Evolutionary conservation across 2,797 vertebrate species (phyloP), one percentile per base, ranked within the genome.

Genomic region (Oreochromis mossambicus): DNA sequence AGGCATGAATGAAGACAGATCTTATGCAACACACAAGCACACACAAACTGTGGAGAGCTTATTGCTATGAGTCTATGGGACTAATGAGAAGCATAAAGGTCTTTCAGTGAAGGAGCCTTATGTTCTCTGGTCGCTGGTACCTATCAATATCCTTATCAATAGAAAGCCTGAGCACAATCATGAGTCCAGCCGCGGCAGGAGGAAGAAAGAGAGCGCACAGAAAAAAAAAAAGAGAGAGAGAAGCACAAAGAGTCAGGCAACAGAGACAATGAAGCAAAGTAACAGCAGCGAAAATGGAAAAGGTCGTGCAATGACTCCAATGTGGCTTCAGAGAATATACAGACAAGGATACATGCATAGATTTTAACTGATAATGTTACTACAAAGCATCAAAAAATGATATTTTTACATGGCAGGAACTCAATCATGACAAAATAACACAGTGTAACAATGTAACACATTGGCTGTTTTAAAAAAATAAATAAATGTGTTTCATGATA

Each of bases 71-170:
- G 51, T 91, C 89, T 94, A 91, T 13, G 21, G 13, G 46, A 77
- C 89, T 92, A 88, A 87, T 77, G 79, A 91, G 87, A 93, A 89
- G n/a, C 93, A 96, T 96, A 95, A 95, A 91, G 91, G 46, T 91
- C 93, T 94, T 96, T 94, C 81, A 78, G 21, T 78, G 86, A 96
- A 96, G 90, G 91, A 86, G 80, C 95, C 96, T 96, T 97, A 97
- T 97, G 96, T 80, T 91, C 92, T 94, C 89, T 92, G 95, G 77
- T 91, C 93, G 79, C 90, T 95, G 96, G 97, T 99, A 99, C 99
- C 98, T 99, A 99, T 98, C 96, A 95, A 98, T 97, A 97, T 99
- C 98, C 96, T 97, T 98, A 99, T 99, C 99, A 98, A 99, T 97
- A 97, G 97, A 98, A 96, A 99, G 97, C 95, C 98, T 99, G 98